A percentile compares a stretch with the other conserved stretches of the same genome.
These are phyloP conservation scores for Syndactyla subalaris DNA, from an alignment of 2,797 vertebrate species.

Conservation along the genomic window DNA sequence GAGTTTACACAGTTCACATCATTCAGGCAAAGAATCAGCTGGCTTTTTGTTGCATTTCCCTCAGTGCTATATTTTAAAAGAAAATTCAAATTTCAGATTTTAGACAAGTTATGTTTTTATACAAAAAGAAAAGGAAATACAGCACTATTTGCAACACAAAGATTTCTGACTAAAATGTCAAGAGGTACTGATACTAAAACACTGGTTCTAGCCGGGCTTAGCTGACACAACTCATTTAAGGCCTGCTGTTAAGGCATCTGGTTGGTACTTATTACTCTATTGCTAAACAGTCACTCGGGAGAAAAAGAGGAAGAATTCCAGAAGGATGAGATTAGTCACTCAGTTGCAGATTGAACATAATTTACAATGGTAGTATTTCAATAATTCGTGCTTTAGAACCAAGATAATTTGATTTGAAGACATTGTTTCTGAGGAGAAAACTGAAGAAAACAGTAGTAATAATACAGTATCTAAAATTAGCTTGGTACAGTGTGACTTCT, in stretches of 20 bases:
- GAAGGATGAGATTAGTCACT: slow-evolving; percentile 5
- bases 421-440: neutral
- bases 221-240: neutral
- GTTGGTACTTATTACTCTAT: slow-evolving; percentile 3
- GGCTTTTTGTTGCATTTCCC: neutral
- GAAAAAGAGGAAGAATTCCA: neutral
- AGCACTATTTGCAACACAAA: neutral
- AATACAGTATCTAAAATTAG: neutral
- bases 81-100: neutral
- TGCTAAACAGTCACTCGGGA: neutral
- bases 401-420: neutral
- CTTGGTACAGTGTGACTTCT: neutral
- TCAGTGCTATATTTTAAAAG: neutral
- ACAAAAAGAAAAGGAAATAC: neutral
- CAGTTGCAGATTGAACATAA: neutral
- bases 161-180: neutral
- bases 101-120: neutral
- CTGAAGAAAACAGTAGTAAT: neutral
- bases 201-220: neutral
- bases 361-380: neutral
- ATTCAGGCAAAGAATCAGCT: neutral
- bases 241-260: slow-evolving; percentile 4
- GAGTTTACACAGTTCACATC: neutral
- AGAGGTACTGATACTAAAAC: neutral
- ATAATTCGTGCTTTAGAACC: neutral